These are phyloP conservation scores for Drosophila equinoxialis DNA, from an alignment of 1,140 invertebrate genomes.

Conservation along the genomic window DNA sequence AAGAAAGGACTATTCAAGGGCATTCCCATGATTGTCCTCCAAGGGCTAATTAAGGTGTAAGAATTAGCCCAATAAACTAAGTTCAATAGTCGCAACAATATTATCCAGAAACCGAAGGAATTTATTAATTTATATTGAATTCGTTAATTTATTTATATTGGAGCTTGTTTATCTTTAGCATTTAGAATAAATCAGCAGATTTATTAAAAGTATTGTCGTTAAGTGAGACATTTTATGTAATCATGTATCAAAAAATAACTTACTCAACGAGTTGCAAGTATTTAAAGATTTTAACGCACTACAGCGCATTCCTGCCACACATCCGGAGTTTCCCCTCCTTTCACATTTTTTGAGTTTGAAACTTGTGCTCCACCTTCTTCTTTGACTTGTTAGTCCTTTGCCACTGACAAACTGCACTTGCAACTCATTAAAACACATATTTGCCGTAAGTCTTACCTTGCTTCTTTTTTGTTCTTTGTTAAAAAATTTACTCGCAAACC, in stretches of 20 bases:
- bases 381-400: not conserved
- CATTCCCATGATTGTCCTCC: too few species aligned
- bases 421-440: constrained; percentile 13
- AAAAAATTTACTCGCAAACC: constrained; percentile 9
- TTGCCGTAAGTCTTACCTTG: constrained; percentile 5
- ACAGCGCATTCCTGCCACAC: not conserved
- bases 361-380: not conserved
- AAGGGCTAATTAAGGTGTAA: too few species aligned
- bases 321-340: not conserved
- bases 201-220: not conserved
- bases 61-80: too few species aligned
- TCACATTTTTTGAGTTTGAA: not conserved
- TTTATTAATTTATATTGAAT: too few species aligned
- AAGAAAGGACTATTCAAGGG: too few species aligned
- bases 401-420: constrained; percentile 9
- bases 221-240: not conserved
- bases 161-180: too few species aligned
- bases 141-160: too few species aligned
- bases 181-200: too few species aligned
- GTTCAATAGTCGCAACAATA: too few species aligned
- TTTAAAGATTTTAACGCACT: not conserved
- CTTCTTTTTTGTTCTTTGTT: not conserved
- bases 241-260: too few species aligned
- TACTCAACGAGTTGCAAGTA: not conserved
- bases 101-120: too few species aligned